phyloP scores from a whole-genome alignment of 2,888 invertebrate species.

The Hyppa rectilinea region DNA sequence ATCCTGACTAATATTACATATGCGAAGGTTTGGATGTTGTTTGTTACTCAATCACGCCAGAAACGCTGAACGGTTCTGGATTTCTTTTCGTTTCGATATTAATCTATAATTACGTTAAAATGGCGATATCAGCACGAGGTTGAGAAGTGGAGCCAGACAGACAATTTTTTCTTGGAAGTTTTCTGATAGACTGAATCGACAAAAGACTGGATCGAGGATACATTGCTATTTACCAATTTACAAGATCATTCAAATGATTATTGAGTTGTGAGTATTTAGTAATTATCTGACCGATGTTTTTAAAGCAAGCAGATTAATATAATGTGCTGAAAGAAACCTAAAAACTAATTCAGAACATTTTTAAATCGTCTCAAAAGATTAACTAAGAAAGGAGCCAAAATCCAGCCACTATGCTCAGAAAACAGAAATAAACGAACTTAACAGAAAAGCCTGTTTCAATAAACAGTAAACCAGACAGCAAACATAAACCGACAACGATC shows the following conservation, averaged over 20 bases:
- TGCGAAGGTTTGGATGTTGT: too few relatives aligned
- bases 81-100: too few relatives aligned
- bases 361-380: not conserved
- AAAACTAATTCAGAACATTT: not conserved
- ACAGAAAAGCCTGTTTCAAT: constrained; percentile 11
- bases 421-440: constrained; percentile 14
- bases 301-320: not conserved
- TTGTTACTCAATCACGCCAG: too few relatives aligned
- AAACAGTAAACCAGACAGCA: not conserved
- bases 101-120: not conserved
- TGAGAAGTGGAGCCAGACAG: not conserved
- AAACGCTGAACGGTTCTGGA: too few relatives aligned
- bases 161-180: not conserved
- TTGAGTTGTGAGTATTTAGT: too few relatives aligned
- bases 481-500: constrained; percentile 26
- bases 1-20: too few relatives aligned
- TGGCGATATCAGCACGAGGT: not conserved
- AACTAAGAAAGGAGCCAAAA: not conserved
- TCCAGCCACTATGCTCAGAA: not conserved
- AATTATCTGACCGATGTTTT: not conserved
- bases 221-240: not conserved
- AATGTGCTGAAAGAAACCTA: not conserved
- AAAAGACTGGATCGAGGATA: too few relatives aligned
- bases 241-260: not conserved
- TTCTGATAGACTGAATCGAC: not conserved